phyloP scores from a whole-genome alignment of 2,888 invertebrate species.

The Dynastes tityus region DNA sequence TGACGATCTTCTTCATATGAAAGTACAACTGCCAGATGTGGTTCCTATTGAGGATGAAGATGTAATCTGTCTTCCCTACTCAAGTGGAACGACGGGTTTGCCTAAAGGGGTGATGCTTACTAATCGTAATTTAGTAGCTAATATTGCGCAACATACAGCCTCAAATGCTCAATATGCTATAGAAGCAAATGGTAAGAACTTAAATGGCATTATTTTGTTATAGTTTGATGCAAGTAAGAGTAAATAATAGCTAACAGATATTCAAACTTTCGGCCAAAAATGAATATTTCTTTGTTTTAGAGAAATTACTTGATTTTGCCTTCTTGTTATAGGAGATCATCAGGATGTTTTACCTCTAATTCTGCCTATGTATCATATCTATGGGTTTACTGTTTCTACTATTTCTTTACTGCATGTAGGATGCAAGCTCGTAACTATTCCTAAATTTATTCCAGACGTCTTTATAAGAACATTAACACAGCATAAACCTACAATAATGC shows the following conservation, averaged over 20 bases:
- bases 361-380: conserved; percentile 89
- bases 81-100: conserved; percentile 89
- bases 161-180: conserved; percentile 33
- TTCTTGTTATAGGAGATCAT: conserved; percentile 65
- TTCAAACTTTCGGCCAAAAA: too few relatives aligned
- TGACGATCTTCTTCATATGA: conserved; percentile 74
- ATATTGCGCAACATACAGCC: conserved; percentile 67
- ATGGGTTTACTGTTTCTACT: conserved; percentile 78
- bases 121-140: conserved; percentile 74
- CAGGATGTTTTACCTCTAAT: conserved; percentile 81
- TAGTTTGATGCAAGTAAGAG: too few relatives aligned
- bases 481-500: conserved; percentile 77
- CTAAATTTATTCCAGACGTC: conserved; percentile 81
- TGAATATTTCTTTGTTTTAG: too few relatives aligned
- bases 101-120: conserved; percentile 84
- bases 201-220: background rate
- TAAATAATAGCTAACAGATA: too few relatives aligned
- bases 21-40: conserved; percentile 72
- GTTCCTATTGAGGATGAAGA: conserved; percentile 74
- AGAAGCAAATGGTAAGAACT: conserved; percentile 46
- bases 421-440: conserved; percentile 78
- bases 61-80: conserved; percentile 83
- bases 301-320: too few relatives aligned
- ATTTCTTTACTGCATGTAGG: conserved; percentile 76
- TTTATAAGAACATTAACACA: conserved; percentile 79